These are phyloP conservation scores for Agrochola litura DNA, from an alignment of 2,888 invertebrate genomes.

Conservation along the genomic window DNA sequence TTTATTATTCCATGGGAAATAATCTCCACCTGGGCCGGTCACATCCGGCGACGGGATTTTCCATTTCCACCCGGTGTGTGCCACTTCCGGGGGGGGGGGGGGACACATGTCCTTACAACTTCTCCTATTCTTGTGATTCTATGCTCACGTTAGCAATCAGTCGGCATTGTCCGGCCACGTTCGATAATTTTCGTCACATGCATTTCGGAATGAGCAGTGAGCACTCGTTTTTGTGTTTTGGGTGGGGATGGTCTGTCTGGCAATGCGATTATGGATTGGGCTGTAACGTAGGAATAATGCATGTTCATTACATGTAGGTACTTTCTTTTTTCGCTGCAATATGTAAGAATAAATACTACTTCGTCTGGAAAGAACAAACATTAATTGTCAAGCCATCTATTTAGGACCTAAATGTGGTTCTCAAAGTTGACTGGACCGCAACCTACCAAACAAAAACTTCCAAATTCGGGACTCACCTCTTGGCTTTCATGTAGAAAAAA, in stretches of 20 bases:
- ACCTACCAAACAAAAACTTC: no score
- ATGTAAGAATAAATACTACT: not conserved
- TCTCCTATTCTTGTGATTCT: conserved; percentile 65
- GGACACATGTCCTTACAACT: conserved; percentile 57
- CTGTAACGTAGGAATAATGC: not conserved
- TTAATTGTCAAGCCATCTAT: no score
- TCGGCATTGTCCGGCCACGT: conserved; percentile 64
- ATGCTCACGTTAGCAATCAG: conserved; percentile 72
- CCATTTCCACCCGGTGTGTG: conserved; percentile 81
- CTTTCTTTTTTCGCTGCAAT: not conserved
- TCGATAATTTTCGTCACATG: conserved; percentile 59
- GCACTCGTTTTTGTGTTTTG: conserved; percentile 32
- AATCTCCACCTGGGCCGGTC: conserved; percentile 80
- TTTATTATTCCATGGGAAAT: conserved; percentile 77
- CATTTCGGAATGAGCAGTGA: conserved; percentile 37
- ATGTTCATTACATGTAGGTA: not conserved
- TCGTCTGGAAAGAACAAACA: not conserved
- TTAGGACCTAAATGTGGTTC: no score
- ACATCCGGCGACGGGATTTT: conserved; percentile 81
- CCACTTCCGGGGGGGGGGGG: conserved; percentile 73
- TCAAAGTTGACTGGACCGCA: no score
- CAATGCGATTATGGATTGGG: conserved; percentile 30
- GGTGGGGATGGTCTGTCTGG: not conserved
- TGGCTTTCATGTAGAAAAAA: no score
- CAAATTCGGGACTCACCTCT: no score